A percentile compares a stretch with the other conserved stretches of the same genome.
Conservation (phyloP, 2,888 invertebrate species). For the Prosopocoilus inquinatus region DNA sequence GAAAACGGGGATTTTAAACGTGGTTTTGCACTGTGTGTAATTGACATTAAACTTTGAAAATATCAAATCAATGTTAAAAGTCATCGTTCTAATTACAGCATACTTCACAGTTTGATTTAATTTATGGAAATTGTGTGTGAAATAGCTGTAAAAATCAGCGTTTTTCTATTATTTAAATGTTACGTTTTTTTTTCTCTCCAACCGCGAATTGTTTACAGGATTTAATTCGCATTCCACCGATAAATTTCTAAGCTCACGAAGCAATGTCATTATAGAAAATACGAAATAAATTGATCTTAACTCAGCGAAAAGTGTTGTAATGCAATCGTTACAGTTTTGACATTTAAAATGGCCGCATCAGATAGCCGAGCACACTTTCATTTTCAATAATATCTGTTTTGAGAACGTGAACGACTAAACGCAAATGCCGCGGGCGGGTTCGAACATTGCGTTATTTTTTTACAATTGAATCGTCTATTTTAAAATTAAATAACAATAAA, state of each 20-base stretch:
- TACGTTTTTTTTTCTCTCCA: too few relatives aligned
- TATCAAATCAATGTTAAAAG: too few relatives aligned
- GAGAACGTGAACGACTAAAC: slow-evolving; percentile 5
- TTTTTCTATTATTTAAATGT: too few relatives aligned
- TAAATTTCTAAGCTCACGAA: slow-evolving; percentile 1
- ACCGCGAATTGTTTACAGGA: too few relatives aligned
- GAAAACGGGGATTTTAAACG: too few relatives aligned
- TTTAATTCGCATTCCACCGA: not conserved
- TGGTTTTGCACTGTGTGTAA: too few relatives aligned
- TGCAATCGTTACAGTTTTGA: slow-evolving; percentile 14
- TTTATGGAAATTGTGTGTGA: too few relatives aligned
- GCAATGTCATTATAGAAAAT: slow-evolving; percentile 9
- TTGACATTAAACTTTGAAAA: too few relatives aligned
- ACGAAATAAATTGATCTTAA: slow-evolving; percentile 2
- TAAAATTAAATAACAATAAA: too few relatives aligned
- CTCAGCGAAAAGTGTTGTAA: slow-evolving; percentile 10
- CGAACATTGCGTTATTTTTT: not conserved
- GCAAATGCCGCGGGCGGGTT: not conserved
- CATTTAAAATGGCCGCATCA: slow-evolving; percentile 17
- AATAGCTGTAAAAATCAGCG: too few relatives aligned
- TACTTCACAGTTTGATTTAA: too few relatives aligned
- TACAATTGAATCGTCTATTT: not conserved
- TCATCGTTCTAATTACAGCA: too few relatives aligned
- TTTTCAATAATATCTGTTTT: slow-evolving; percentile 6
- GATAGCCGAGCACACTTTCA: slow-evolving; percentile 12